Percentiles rank a stretch among this genome's conserved stretches.
phyloP scores from a whole-genome alignment of 1,140 invertebrate genomes.

The Potamilus streckersoni region DNA sequence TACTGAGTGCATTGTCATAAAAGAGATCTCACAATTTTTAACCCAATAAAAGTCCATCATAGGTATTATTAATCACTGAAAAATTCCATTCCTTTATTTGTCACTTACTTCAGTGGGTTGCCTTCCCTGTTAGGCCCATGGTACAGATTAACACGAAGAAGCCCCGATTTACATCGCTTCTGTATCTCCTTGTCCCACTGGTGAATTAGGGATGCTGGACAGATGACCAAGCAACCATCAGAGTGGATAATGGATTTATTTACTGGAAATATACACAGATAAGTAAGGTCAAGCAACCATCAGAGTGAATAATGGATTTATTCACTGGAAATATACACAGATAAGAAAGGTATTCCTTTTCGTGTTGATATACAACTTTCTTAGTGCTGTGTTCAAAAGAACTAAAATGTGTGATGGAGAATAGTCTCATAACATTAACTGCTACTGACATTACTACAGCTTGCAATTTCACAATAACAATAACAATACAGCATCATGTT shows the following conservation, averaged over 20 bases:
- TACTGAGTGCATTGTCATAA: too few species aligned
- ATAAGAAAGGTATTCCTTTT: not conserved
- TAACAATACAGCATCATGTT: too few species aligned
- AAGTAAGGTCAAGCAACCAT: conserved; percentile 77
- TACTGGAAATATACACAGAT: conserved; percentile 36
- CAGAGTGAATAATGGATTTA: conserved; percentile 59
- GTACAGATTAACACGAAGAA: conserved; percentile 78
- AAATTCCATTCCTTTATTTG: too few species aligned
- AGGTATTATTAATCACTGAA: too few species aligned
- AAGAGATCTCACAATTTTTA: too few species aligned
- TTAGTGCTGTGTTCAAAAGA: too few species aligned
- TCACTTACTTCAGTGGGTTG: conserved; percentile 74
- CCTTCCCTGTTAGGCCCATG: conserved; percentile 83
- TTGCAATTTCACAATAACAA: too few species aligned
- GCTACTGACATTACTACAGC: not conserved
- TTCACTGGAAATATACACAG: conserved; percentile 39
- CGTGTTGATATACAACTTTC: too few species aligned
- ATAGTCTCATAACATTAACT: not conserved
- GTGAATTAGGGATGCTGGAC: conserved; percentile 79
- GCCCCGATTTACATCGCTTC: conserved; percentile 73
- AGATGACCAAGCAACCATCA: conserved; percentile 84
- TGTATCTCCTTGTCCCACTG: conserved; percentile 90
- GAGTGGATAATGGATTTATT: conserved; percentile 59
- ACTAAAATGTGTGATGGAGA: too few species aligned
- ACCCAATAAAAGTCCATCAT: too few species aligned